Percentiles rank a stretch among this genome's conserved stretches.
These are phyloP conservation scores for Prionailurus viverrinus DNA, from an alignment of 2,113 vertebrate species.

Conservation along the genomic window DNA sequence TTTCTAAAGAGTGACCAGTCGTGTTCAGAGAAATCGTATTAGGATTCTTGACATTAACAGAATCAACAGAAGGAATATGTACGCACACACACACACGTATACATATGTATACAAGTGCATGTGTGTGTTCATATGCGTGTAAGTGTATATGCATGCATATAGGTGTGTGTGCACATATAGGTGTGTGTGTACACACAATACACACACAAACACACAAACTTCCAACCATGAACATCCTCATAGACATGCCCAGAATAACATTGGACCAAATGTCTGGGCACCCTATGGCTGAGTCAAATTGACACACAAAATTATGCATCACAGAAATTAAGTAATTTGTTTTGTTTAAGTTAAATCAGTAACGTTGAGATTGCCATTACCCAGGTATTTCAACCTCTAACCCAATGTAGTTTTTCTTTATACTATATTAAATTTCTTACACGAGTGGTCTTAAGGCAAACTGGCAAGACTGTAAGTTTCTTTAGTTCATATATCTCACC, in stretches of 20 bases:
- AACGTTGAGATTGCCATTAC: not conserved
- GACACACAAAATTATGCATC: not conserved
- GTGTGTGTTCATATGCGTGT: not conserved
- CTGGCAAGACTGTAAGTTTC: not conserved
- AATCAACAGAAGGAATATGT: not conserved
- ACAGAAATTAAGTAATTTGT: not conserved
- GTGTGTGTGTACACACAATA: too few species aligned
- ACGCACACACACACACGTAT: not conserved
- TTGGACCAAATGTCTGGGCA: not conserved
- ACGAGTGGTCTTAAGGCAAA: slow-evolving; percentile 31
- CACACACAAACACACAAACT: not conserved
- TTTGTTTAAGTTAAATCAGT: not conserved
- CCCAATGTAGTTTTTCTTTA: not conserved
- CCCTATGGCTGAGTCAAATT: not conserved
- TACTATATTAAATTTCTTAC: not conserved
- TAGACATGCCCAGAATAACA: not conserved
- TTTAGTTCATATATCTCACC: not conserved
- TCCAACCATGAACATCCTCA: not conserved
- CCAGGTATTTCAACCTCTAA: not conserved
- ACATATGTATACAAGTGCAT: not conserved
- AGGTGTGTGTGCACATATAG: too few species aligned
- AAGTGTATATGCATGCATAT: not conserved
- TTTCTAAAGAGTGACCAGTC: slow-evolving; percentile 17
- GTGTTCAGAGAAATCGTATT: not conserved
- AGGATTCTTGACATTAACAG: not conserved